Base-by-base conservation (phyloP, 2,888 invertebrate genomes). In the Parelbella ahira region DNA sequence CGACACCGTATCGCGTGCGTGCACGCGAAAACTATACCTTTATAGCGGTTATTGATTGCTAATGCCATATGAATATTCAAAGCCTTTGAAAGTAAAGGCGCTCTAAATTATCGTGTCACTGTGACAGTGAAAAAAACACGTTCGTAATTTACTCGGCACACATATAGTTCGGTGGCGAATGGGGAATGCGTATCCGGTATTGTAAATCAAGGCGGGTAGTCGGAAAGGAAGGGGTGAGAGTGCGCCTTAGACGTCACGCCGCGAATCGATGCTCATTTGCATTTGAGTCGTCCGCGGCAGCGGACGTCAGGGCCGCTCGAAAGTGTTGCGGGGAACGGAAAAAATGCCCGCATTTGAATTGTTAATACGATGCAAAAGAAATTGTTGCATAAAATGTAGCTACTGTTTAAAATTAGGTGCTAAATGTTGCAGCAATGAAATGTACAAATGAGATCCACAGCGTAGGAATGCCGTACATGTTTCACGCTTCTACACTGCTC, bases 1-100 rank as follows among this genome's bases (percentile, higher is more conserved):
- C 82, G 84, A 81, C 81, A 82, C 68, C 64, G 66, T 72, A 80
- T 87, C 74, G 86, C 86, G 86, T 86, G 86, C 78, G 72, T 69
- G 75, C 86, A 86, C 84, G 86, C 83, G 77, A 84, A 86, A 84
- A 81, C 79, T 79, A 83, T 79, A 80, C 80, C 79, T 80, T 76
- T 79, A 80, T 79, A 68, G 69, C 68, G 68, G 74, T 80, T 87
- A 87, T 87, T 84, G 86, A 87, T 86, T 84, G 79, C 82, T 77
- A 78, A 77, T 78, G 75, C 71, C 75, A 73, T 84, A 87, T 87
- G 84, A 87, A 87, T 87, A 86, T 87, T 87, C 87, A 87, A 68
- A 75, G 63, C 61, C 73, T 84, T 82, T 70, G 77, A 78, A 83
- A 80, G 78, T 77, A 74, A 68, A 77, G 74, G 79, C 75, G 84